Evolutionary conservation across 2,113 vertebrate genomes (phyloP).

Genomic region (Cavia porcellus): DNA sequence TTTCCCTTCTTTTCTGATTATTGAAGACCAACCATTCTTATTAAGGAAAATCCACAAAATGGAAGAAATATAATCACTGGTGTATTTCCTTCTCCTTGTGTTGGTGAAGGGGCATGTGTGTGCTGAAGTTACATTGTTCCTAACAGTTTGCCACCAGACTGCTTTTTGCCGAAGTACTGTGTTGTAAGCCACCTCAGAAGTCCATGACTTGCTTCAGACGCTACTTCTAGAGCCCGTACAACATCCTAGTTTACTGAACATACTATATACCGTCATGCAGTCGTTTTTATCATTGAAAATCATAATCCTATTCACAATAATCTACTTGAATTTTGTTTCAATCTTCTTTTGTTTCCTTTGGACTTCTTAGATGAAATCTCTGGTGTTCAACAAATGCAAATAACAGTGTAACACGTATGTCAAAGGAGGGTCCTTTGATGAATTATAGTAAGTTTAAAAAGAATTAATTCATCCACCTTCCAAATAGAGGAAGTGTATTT

Average conservation of each 20-base stretch:
- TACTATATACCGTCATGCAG: background rate
- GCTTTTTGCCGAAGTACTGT: background rate
- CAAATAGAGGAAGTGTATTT: background rate
- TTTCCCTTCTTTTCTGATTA: background rate
- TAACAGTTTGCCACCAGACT: background rate
- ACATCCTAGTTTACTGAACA: background rate
- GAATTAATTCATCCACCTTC: background rate
- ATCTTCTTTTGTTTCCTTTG: conserved; percentile 12
- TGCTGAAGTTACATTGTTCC: background rate
- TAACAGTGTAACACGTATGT: background rate
- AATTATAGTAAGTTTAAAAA: conserved; percentile 4
- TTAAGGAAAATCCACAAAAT: background rate
- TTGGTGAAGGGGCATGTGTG: background rate
- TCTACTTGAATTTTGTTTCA: background rate
- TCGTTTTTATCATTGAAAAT: background rate
- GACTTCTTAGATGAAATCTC: background rate
- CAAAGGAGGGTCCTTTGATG: background rate
- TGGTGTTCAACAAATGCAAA: background rate
- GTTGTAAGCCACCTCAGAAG: background rate
- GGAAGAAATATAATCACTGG: background rate
- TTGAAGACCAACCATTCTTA: background rate
- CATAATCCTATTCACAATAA: background rate
- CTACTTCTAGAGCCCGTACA: background rate
- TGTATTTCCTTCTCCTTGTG: background rate
- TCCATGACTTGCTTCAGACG: background rate